Evolutionary conservation across 2,113 vertebrate species (phyloP).

Genomic region (Podiceps cristatus): DNA sequence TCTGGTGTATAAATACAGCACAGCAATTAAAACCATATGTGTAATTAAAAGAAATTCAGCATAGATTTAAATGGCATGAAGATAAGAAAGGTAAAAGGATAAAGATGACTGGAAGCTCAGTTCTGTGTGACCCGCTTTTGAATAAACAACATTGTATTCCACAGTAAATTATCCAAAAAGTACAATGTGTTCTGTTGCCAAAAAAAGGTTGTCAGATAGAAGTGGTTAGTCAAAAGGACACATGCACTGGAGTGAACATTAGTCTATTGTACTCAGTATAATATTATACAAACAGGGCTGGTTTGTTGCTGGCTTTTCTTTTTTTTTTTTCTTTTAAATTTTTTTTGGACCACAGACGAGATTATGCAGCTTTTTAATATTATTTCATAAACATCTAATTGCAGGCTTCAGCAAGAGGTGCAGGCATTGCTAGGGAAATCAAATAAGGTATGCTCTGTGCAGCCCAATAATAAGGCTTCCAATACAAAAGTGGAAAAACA

Average conservation of each 20-base stretch:
- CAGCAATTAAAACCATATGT: constrained; percentile 51
- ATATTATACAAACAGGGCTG: constrained; percentile 71
- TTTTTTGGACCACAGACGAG: constrained; percentile 53
- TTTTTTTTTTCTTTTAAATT: neutral
- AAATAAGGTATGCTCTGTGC: constrained; percentile 67
- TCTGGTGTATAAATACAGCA: constrained; percentile 33
- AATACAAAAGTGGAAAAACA: constrained; percentile 76
- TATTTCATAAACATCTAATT: constrained; percentile 78
- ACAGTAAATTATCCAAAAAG: constrained; percentile 82
- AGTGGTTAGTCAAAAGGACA: constrained; percentile 75
- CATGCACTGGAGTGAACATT: constrained; percentile 72
- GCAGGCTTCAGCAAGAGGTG: constrained; percentile 68
- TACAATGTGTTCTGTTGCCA: constrained; percentile 80
- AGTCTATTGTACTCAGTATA: constrained; percentile 72
- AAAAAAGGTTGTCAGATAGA: constrained; percentile 73
- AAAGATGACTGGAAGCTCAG: constrained; percentile 69
- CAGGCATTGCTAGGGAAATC: constrained; percentile 67
- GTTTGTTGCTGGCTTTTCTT: neutral
- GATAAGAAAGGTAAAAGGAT: constrained; percentile 55
- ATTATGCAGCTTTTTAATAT: constrained; percentile 69
- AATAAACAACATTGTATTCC: constrained; percentile 82
- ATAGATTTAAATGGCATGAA: constrained; percentile 32
- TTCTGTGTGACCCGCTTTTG: constrained; percentile 81
- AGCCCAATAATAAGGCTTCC: constrained; percentile 71
- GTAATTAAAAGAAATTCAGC: constrained; percentile 39